Evolutionary conservation across 1,140 invertebrate genomes (phyloP), one percentile per base, ranked within the genome.

Genomic region (Subanguina moxae): DNA sequence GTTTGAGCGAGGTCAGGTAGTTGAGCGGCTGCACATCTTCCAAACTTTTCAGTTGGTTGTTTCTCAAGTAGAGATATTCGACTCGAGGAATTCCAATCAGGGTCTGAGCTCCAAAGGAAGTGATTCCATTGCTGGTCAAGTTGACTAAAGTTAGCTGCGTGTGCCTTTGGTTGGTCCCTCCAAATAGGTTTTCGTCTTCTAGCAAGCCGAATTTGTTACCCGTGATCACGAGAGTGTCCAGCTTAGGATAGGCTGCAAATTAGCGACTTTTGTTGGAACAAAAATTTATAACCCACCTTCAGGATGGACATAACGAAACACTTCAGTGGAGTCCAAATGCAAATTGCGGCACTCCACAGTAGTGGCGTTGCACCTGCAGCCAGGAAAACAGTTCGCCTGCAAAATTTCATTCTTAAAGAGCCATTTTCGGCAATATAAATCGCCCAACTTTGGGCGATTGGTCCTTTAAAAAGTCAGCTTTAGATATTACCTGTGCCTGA

Each of bases 51-150:
- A 70, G 32, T 9, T 28, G 38, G 45, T 43, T 73, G n/a, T 73
- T 19, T 0, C 27, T 25, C 25, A 67, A 43, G 38, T 74, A 52
- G 3, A 69, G 43, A 68, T 61, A 32, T 13, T 61, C 58, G 3
- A 61, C 38, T 25, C 58, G 5, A 17, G 67, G 48, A 19, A 72
- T 46, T 1, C 72, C 71, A n/a, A 46, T 62, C 23, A 73, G 74
- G 23, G 56, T 70, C 42, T 13, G 43, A 19, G 30, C 65, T 43
- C 62, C 71, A 30, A 73, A 48, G 23, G 57, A 27, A 11, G 30
- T 48, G n/a, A 74, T 76, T 17, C 45, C 56, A 67, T 71, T 71
- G 46, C 61, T 75, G 1, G 68, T 57, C 27, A 75, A 19, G 71
- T 75, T 67, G 1, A 65, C 64, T n/a, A 65, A 13, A 23, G 64